A percentile compares a stretch with the other conserved stretches of the same genome.
phyloP scores from a whole-genome alignment of 2,888 invertebrate genomes.

The Drosophila pseudotalamancana region DNA sequence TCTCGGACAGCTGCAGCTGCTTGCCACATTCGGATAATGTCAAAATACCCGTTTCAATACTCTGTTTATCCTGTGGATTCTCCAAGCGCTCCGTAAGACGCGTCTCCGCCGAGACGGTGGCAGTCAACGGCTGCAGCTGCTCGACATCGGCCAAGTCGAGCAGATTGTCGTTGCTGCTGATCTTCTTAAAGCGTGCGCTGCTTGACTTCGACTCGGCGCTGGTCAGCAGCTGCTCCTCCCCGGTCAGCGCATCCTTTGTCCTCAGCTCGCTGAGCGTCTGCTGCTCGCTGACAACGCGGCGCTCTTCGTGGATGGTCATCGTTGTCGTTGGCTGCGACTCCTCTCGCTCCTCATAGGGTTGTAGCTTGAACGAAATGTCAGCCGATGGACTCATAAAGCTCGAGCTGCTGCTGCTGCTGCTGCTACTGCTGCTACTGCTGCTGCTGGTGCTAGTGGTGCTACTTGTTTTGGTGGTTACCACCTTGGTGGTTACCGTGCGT shows the following conservation, averaged over 20 bases:
- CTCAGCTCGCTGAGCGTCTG: constrained; percentile 74
- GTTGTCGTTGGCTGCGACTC: constrained; percentile 15
- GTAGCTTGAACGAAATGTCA: constrained; percentile 72
- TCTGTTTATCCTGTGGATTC: constrained; percentile 83
- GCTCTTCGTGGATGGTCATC: constrained; percentile 75
- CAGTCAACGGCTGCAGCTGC: constrained; percentile 81
- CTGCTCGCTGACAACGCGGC: constrained; percentile 77
- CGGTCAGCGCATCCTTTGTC: constrained; percentile 70
- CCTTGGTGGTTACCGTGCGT: constrained; percentile 58
- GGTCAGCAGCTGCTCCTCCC: constrained; percentile 79
- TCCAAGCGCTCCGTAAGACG: constrained; percentile 80
- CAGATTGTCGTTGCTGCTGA: constrained; percentile 78
- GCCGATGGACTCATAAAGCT: constrained; percentile 28
- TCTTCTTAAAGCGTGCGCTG: constrained; percentile 80
- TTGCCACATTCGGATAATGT: constrained; percentile 84
- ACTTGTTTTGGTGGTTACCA: constrained; percentile 62
- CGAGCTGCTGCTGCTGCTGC: constrained; percentile 14
- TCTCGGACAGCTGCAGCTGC: constrained; percentile 70
- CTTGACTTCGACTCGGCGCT: constrained; percentile 75
- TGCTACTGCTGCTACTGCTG: too few relatives aligned
- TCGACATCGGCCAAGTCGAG: constrained; percentile 72
- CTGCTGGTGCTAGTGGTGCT: constrained; percentile 43
- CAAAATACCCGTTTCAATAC: constrained; percentile 84
- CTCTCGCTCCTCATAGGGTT: constrained; percentile 76
- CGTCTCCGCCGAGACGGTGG: constrained; percentile 82